phyloP scores from a whole-genome alignment of 2,797 vertebrate species.

The Manis crassicaudata region DNA sequence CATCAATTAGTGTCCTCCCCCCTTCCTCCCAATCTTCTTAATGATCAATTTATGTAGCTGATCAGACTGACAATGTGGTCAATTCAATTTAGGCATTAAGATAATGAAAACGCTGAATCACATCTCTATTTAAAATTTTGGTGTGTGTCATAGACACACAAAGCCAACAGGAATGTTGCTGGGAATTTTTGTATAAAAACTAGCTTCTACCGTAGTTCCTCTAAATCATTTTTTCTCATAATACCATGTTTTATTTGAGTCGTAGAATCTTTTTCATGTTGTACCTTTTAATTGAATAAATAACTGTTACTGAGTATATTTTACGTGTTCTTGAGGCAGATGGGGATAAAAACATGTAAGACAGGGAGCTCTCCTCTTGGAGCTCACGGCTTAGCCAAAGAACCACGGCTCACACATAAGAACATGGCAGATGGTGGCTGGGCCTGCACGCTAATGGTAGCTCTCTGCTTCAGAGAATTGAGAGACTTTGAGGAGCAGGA shows the following conservation, averaged over 20 bases:
- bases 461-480: neutral
- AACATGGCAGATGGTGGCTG: neutral
- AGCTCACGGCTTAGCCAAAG: neutral
- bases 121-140: slow-evolving; percentile 45
- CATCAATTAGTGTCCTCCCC: neutral
- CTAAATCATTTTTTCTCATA: neutral
- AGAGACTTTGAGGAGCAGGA: neutral
- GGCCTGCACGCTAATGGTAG: neutral
- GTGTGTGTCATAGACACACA: neutral
- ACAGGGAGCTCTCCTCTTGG: neutral
- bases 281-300: neutral
- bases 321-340: neutral
- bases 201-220: neutral
- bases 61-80: slow-evolving; percentile 58
- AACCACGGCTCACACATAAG: neutral
- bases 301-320: neutral
- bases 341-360: neutral
- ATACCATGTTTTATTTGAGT: neutral
- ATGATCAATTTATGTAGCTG: slow-evolving; percentile 57
- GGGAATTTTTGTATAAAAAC: neutral
- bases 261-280: neutral
- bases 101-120: slow-evolving; percentile 53
- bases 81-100: slow-evolving; percentile 63
- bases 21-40: slow-evolving; percentile 41
- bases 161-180: neutral